A percentile compares a stretch with the other conserved stretches of the same genome.
Evolutionary conservation across 2,888 invertebrate species (phyloP).

Genomic region (Lutraria lutraria): DNA sequence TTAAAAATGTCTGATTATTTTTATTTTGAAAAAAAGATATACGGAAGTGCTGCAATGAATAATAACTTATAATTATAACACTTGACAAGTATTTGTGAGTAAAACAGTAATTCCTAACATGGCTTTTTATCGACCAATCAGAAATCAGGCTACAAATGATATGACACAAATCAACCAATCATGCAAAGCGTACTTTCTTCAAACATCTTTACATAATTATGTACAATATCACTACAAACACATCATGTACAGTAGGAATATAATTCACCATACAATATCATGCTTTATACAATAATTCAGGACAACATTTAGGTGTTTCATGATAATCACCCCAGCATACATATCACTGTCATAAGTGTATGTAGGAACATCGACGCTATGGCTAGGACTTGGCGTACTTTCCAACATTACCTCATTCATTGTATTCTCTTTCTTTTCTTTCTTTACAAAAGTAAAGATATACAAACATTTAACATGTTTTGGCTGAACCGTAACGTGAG

Average conservation of each 20-base stretch:
- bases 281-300: neutral
- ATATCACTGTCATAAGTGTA: slow-evolving; percentile 61
- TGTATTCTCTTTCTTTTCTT: slow-evolving; percentile 36
- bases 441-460: slow-evolving; percentile 39
- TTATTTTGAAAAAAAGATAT: too few relatives aligned
- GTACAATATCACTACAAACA: neutral
- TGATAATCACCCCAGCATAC: slow-evolving; percentile 64
- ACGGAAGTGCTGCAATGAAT: too few relatives aligned
- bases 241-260: neutral
- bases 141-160: neutral
- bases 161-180: neutral
- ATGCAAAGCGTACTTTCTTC: neutral
- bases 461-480: slow-evolving; percentile 12
- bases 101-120: too few relatives aligned
- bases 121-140: neutral
- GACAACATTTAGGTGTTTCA: neutral
- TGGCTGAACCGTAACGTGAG: too few relatives aligned
- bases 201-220: neutral
- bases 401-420: slow-evolving; percentile 47
- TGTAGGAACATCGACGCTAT: slow-evolving; percentile 33
- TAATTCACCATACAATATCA: neutral
- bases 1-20: too few relatives aligned
- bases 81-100: too few relatives aligned
- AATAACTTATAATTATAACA: too few relatives aligned
- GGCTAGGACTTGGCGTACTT: slow-evolving; percentile 42